Conservation (phyloP, 92 coral and sea anemone genomes). For the Porites rus region DNA sequence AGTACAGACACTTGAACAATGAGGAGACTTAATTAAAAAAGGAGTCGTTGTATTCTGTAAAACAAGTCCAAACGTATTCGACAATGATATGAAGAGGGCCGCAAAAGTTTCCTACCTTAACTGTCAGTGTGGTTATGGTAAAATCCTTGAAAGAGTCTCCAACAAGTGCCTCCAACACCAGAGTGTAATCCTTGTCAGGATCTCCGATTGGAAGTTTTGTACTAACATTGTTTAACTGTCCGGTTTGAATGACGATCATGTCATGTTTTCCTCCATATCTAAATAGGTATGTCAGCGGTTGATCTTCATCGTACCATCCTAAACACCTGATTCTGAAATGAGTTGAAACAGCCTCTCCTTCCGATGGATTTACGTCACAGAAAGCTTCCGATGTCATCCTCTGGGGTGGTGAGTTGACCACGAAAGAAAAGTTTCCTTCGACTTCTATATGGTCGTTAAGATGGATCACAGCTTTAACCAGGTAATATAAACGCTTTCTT, state of each 20-base stretch:
- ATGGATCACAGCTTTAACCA: constrained; percentile 9
- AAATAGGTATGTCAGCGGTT: constrained; percentile 61
- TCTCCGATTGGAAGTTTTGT: constrained; percentile 79
- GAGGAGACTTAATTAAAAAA: too few species aligned
- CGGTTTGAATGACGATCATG: constrained; percentile 63
- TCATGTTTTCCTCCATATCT: constrained; percentile 60
- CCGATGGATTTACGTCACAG: constrained; percentile 53
- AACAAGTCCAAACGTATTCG: too few species aligned
- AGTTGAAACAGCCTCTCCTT: constrained; percentile 76
- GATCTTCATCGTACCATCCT: constrained; percentile 76
- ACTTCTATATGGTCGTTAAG: constrained; percentile 30
- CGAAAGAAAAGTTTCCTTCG: constrained; percentile 52
- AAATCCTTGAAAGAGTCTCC: constrained; percentile 65
- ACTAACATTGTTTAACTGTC: constrained; percentile 39
- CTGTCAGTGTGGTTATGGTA: constrained; percentile 25
- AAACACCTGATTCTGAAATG: constrained; percentile 62
- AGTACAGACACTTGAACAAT: too few species aligned
- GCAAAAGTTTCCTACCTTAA: constrained; percentile 37
- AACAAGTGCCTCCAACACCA: constrained; percentile 63
- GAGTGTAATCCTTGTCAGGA: constrained; percentile 54
- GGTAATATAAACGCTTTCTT: not conserved
- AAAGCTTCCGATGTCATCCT: constrained; percentile 12
- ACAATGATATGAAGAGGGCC: too few species aligned
- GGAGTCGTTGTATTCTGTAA: too few species aligned
- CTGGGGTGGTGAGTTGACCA: constrained; percentile 72